These are phyloP conservation scores for Tachuris rubrigastra DNA, from an alignment of 2,113 vertebrate species.

Conservation along the genomic window DNA sequence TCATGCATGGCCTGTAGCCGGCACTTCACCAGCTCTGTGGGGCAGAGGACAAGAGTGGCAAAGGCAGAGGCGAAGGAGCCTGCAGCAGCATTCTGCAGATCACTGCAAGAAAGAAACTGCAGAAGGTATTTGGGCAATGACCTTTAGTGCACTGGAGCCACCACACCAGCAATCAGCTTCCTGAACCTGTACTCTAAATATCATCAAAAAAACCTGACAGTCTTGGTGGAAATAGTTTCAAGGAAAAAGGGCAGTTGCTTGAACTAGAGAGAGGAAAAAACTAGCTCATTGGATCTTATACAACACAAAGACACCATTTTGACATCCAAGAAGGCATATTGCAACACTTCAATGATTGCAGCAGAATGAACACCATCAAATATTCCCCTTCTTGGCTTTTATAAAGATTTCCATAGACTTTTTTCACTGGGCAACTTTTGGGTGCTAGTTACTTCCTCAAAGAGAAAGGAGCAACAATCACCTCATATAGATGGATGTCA, in stretches of 20 bases:
- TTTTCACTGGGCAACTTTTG: not conserved
- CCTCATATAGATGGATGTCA: not conserved
- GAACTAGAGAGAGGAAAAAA: not conserved
- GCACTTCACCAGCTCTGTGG: constrained; percentile 96
- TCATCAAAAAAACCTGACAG: not conserved
- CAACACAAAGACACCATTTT: not conserved
- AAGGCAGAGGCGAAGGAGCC: constrained; percentile 94
- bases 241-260: not conserved
- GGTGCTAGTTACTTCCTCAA: not conserved
- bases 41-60: constrained; percentile 90
- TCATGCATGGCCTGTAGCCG: constrained; percentile 95
- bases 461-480: not conserved
- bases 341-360: not conserved
- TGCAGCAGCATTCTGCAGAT: constrained; percentile 89
- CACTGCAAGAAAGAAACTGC: constrained; percentile 73
- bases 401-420: not conserved
- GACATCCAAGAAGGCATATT: not conserved
- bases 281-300: not conserved
- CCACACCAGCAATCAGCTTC: not conserved
- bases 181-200: not conserved
- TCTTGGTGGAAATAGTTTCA: not conserved
- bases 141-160: not conserved
- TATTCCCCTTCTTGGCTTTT: not conserved
- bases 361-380: not conserved
- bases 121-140: not conserved